Evolutionary conservation across 1,140 invertebrate species (phyloP), one percentile per base, ranked within the genome.

Genomic region (Conus betulinus): DNA sequence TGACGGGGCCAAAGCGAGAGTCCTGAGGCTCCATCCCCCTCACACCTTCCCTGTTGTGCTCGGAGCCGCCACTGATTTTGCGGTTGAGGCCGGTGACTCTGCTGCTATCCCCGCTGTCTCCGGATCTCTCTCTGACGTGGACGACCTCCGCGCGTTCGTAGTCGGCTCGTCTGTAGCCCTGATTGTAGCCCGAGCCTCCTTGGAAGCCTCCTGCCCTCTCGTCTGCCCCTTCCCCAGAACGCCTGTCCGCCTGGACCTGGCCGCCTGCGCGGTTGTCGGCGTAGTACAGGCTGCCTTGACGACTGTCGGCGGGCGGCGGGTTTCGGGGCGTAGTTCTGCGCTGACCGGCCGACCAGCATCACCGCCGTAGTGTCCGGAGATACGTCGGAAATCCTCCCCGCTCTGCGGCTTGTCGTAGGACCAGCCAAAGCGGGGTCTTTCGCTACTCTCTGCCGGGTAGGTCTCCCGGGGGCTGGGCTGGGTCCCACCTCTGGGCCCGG

Each of bases 121-220:
- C 89, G 39, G 89, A 90, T 27, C 87, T 71, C 55, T 90, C 86
- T 10, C 78, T 27, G 0, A 60, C 52, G 79, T 90, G 78, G 25
- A 52, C 23, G 60, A 88, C 11, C 79, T 51, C 39, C n/a, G 25
- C 5, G 10, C 60, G 78, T 0, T 55, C 51, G 20, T 27, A 20
- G 5, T 83, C 78, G 3, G 15, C 5, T 17, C 63, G 27, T 23
- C 67, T 23, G 67, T 52, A 81, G 39, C 78, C 78, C 27, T 52
- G 27, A 8, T 53, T 27, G 81, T 83, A 83, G 55, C 55, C 82
- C 39, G 79, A 55, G 13, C 79, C 79, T 3, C 51, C 79, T 52
- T 51, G 79, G 79, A 53, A 81, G 13, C 76, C 76, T 39, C 3
- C 57, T 60, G 8, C 76, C 8, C 10, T 39, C 39, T 55, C 76